Percentiles rank a stretch among this genome's conserved stretches.
These are phyloP conservation scores for Montipora capitata DNA, from an alignment of 92 coral and sea anemone species.

Conservation along the genomic window DNA sequence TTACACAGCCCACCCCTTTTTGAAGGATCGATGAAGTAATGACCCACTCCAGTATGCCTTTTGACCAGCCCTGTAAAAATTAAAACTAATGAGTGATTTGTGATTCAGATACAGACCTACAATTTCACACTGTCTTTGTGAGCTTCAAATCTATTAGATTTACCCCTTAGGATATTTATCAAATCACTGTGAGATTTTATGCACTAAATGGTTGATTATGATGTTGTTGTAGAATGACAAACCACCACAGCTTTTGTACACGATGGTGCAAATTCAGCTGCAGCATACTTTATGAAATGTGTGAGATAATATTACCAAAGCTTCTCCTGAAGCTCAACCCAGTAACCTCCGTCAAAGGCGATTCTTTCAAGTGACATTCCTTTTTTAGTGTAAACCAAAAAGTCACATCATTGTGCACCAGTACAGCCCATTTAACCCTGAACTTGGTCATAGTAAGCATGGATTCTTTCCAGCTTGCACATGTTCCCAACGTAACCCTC, in stretches of 20 bases:
- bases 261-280: conserved; percentile 16
- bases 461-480: conserved; percentile 6
- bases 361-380: conserved; percentile 66
- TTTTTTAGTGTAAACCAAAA: conserved; percentile 33
- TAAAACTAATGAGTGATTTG: too few relatives aligned
- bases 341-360: conserved; percentile 23
- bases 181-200: neutral
- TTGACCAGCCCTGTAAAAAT: too few relatives aligned
- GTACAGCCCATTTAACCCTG: conserved; percentile 62
- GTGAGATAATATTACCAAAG: conserved; percentile 2
- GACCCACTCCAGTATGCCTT: too few relatives aligned
- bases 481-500: conserved; percentile 37
- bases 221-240: neutral
- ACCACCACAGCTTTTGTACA: conserved; percentile 3
- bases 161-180: neutral
- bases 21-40: too few relatives aligned
- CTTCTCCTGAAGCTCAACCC: too few relatives aligned
- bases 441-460: conserved; percentile 68
- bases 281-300: conserved; percentile 23
- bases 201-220: neutral
- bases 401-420: conserved; percentile 49
- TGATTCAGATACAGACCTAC: neutral
- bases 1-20: too few relatives aligned
- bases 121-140: neutral
- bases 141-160: neutral